A percentile compares a stretch with the other conserved stretches of the same genome.
Conservation (phyloP, 2,113 vertebrate species). For the Neolamprologus falcicula region DNA sequence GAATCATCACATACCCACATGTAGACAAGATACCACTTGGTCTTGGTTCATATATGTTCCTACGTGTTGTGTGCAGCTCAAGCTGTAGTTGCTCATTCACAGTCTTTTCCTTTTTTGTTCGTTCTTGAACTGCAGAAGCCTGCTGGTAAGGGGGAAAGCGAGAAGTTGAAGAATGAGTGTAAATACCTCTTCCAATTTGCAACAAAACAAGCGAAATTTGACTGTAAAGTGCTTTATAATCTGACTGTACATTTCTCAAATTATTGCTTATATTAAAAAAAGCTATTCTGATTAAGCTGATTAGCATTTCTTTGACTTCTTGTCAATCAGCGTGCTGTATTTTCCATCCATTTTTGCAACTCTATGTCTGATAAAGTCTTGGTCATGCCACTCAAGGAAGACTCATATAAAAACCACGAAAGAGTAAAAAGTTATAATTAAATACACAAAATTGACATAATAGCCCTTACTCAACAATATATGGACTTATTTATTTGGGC, state of each 20-base stretch:
- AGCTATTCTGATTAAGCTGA: neutral
- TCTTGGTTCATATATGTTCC: conserved; percentile 77
- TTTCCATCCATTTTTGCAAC: conserved; percentile 29
- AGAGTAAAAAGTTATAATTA: conserved; percentile 3
- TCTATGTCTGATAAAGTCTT: neutral
- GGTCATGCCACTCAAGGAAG: neutral
- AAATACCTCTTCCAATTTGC: conserved; percentile 39
- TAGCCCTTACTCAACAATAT: neutral
- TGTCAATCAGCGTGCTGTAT: conserved; percentile 1
- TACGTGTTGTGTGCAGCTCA: conserved; percentile 39
- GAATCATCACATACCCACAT: conserved; percentile 72
- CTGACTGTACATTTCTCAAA: conserved; percentile 16
- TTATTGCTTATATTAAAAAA: conserved; percentile 8
- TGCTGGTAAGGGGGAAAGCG: conserved; percentile 39
- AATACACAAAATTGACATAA: conserved; percentile 18
- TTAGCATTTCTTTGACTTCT: neutral
- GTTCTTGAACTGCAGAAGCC: conserved; percentile 63
- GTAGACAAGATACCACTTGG: conserved; percentile 54
- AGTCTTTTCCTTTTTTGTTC: conserved; percentile 66
- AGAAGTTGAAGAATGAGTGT: neutral
- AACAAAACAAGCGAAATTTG: neutral
- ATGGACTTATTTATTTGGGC: neutral
- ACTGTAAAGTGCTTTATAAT: conserved; percentile 15
- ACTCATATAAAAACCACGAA: neutral
- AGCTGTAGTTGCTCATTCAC: conserved; percentile 64